Evolutionary conservation across 2,888 invertebrate genomes (phyloP).

Genomic region (Agonopterix arenella): DNA sequence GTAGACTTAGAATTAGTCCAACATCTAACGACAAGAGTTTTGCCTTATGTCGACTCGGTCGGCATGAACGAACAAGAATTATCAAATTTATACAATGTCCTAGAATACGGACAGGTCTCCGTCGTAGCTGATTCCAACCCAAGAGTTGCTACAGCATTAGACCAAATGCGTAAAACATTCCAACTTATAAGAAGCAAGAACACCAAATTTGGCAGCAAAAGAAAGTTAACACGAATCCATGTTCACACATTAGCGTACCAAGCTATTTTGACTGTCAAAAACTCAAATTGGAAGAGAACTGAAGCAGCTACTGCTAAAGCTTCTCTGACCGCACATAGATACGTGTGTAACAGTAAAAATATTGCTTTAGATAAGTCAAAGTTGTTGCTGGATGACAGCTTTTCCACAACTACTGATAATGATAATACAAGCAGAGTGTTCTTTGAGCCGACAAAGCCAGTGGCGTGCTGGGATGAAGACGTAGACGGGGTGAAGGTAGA

Average conservation of each 20-base stretch:
- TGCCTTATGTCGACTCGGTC: conserved; percentile 87
- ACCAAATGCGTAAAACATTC: conserved; percentile 86
- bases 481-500: conserved; percentile 71
- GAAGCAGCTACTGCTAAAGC: conserved; percentile 90
- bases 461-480: conserved; percentile 88
- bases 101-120: conserved; percentile 83
- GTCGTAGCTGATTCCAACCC: conserved; percentile 88
- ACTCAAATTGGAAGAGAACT: conserved; percentile 85
- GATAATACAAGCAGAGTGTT: conserved; percentile 75
- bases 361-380: conserved; percentile 68
- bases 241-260: conserved; percentile 93
- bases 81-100: conserved; percentile 83
- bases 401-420: conserved; percentile 81
- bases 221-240: conserved; percentile 84
- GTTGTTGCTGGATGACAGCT: conserved; percentile 88
- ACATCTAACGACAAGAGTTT: conserved; percentile 80
- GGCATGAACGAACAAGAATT: conserved; percentile 95
- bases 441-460: conserved; percentile 83
- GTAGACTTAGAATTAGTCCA: conserved; percentile 82
- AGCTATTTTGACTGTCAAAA: conserved; percentile 83
- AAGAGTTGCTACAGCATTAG: conserved; percentile 85
- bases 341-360: conserved; percentile 84
- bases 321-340: conserved; percentile 87
- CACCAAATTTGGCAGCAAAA: conserved; percentile 52
- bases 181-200: conserved; percentile 67